phyloP scores from a whole-genome alignment of 2,888 invertebrate genomes.

The Phengaris alcon region DNA sequence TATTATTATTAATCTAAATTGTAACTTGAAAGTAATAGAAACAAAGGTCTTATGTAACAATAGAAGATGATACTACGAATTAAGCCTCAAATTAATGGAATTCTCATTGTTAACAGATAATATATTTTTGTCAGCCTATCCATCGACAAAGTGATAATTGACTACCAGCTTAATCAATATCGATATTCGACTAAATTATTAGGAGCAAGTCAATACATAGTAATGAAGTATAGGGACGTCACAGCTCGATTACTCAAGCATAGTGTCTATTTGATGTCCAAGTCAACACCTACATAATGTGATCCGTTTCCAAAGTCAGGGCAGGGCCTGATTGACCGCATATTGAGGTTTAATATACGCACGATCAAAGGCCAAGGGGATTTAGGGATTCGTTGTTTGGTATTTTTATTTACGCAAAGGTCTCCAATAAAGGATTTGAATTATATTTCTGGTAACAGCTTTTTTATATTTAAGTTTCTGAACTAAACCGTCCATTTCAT shows the following conservation, averaged over 20 bases:
- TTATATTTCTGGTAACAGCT: background rate
- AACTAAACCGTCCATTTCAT: background rate
- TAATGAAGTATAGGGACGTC: conserved; percentile 52
- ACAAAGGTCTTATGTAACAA: background rate
- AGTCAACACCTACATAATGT: conserved; percentile 68
- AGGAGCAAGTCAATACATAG: conserved; percentile 39
- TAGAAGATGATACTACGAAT: background rate
- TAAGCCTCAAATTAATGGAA: background rate
- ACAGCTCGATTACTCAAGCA: conserved; percentile 60
- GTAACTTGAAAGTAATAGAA: background rate
- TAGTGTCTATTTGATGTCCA: conserved; percentile 60
- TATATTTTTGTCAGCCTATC: background rate
- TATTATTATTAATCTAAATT: background rate
- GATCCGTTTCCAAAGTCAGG: conserved; percentile 58
- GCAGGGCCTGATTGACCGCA: conserved; percentile 60
- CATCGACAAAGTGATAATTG: background rate
- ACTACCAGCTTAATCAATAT: conserved; percentile 4
- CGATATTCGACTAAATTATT: conserved; percentile 36
- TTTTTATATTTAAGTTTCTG: background rate
- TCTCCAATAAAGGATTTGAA: background rate
- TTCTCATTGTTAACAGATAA: background rate
- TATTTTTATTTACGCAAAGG: conserved; percentile 16
- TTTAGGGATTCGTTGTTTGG: conserved; percentile 10
- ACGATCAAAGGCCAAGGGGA: conserved; percentile 40
- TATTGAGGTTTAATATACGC: conserved; percentile 49